Percentiles rank a stretch among this genome's conserved stretches.
Conservation (phyloP, 2,113 vertebrate genomes). For the Macquaria australasica region DNA sequence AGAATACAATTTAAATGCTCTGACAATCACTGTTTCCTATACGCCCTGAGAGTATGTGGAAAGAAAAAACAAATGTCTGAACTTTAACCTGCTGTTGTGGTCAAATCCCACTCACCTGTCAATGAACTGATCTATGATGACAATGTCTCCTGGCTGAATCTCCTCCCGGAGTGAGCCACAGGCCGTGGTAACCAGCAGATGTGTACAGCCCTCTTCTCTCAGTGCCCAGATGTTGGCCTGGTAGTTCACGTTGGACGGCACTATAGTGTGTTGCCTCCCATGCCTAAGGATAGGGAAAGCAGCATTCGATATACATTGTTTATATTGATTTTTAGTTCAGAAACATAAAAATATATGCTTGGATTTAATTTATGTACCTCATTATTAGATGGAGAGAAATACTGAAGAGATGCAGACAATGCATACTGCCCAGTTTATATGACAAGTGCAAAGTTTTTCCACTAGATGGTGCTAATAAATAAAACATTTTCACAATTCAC, state of each 20-base stretch:
- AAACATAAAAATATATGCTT: background rate
- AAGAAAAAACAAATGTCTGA: background rate
- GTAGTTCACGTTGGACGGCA: slow-evolving; percentile 94
- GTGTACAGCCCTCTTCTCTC: slow-evolving; percentile 93
- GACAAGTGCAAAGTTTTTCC: background rate
- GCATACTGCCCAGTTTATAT: background rate
- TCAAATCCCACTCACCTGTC: slow-evolving; percentile 86
- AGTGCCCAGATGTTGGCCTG: slow-evolving; percentile 97
- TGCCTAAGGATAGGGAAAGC: slow-evolving; percentile 82
- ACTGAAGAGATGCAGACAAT: background rate
- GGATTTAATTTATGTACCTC: background rate
- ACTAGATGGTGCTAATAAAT: slow-evolving; percentile 68
- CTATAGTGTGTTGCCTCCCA: slow-evolving; percentile 94
- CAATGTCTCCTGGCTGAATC: slow-evolving; percentile 95
- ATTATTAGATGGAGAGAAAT: background rate
- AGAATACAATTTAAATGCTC: background rate
- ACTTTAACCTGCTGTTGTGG: background rate
- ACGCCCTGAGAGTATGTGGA: background rate
- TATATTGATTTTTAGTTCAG: background rate
- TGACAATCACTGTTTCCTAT: background rate
- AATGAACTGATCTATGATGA: slow-evolving; percentile 97
- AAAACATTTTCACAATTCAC: background rate
- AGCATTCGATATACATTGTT: background rate
- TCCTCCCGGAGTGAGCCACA: slow-evolving; percentile 95
- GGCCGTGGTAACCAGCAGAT: slow-evolving; percentile 93